Evolutionary conservation across 2,888 invertebrate genomes (phyloP), one percentile per base, ranked within the genome.

Genomic region (Candidula unifasciata): DNA sequence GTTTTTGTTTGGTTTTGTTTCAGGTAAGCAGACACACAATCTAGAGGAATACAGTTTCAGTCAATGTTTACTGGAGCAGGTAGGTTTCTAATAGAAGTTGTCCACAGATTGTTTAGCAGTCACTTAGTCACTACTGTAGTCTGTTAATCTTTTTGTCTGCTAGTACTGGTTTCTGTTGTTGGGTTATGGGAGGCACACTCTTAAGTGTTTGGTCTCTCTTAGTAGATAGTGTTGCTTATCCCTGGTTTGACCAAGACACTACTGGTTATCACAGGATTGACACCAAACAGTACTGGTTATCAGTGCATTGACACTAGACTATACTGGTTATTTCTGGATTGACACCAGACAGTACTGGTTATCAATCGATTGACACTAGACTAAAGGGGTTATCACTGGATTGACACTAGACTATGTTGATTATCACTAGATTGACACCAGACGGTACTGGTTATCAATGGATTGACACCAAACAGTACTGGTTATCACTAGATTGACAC

Each of bases 1-100:
- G n/a, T n/a, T n/a, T n/a, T n/a, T n/a, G 44, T 44, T 6, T 44
- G 44, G 6, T 10, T 44, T 13, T 44, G 33, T 64, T 78, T 64
- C 78, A 78, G 78, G 78, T 37, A 64, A 64, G n/a, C 18, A 64
- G 87, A 96, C 95, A 90, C 94, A 96, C 69, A 96, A 96, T 91
- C 96, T 97, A 90, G 96, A 97, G 92, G 97, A 97, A 92, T 97
- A 97, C 95, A 97, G 96, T 92, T 97, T 97, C 94, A 97, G 97
- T 93, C 97, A 97, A 94, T 97, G 97, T 66, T 97, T 97, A 0
- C 93, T 97, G 90, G 97, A 97, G 93, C 97, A 97, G 90, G 93
- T 92, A 82, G 93, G 96, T 77, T 24, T 0, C 64, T 44, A 6
- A 44, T 10, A 13, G n/a, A 13, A 2, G 16, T 33, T 44, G n/a